Conservation (phyloP, 2,888 invertebrate species). For the Linnaemya tessellans region DNA sequence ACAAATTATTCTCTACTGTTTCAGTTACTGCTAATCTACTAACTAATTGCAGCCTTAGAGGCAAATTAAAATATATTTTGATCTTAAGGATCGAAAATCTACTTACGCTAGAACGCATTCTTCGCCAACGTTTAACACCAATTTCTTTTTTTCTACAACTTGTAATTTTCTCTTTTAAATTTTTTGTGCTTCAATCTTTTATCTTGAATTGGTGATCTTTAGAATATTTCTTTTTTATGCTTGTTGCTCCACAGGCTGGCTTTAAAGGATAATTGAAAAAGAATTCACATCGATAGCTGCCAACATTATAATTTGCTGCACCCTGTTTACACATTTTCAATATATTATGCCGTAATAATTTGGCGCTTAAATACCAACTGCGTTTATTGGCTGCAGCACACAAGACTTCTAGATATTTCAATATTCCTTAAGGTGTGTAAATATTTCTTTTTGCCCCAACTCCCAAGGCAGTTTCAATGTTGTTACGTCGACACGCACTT, state of each 20-base stretch:
- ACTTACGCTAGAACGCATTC: too few species aligned
- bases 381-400: not conserved
- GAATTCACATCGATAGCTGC: not conserved
- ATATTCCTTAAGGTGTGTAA: conserved; percentile 3
- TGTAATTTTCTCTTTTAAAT: not conserved
- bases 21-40: too few species aligned
- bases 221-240: not conserved
- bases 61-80: too few species aligned
- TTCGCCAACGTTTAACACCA: too few species aligned
- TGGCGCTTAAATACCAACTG: conserved; percentile 63
- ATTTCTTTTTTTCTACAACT: not conserved
- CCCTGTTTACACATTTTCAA: conserved; percentile 63
- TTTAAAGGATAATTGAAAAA: conserved; percentile 5
- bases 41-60: too few species aligned
- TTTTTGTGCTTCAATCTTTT: not conserved
- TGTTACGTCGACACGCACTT: conserved; percentile 46
- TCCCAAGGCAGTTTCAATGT: conserved; percentile 36
- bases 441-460: not conserved
- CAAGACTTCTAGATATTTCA: not conserved
- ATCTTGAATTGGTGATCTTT: not conserved
- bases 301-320: conserved; percentile 59
- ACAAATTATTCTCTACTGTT: too few species aligned
- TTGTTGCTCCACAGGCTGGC: not conserved
- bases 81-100: too few species aligned
- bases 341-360: conserved; percentile 54